phyloP scores from a whole-genome alignment of 2,888 invertebrate genomes.

The Drosophila subsilvestris region DNA sequence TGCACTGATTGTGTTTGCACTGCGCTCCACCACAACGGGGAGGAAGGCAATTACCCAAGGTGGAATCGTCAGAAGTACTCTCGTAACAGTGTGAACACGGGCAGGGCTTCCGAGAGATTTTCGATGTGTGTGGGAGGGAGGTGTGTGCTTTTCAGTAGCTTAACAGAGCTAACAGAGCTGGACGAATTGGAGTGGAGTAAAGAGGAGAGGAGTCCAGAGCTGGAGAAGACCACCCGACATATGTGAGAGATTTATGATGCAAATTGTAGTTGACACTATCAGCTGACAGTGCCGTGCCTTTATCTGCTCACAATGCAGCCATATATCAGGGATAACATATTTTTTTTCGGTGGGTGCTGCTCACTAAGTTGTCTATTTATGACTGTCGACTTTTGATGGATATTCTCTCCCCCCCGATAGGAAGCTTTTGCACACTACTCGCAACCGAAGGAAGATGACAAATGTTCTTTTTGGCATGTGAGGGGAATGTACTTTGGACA shows the following conservation, averaged over 20 bases:
- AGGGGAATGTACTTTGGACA: neutral
- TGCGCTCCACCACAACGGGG: constrained; percentile 7
- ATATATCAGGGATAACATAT: constrained; percentile 26
- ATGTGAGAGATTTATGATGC: constrained; percentile 29
- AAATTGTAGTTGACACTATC: constrained; percentile 40
- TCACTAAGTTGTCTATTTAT: constrained; percentile 55
- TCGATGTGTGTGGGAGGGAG: neutral
- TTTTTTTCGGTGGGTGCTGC: constrained; percentile 9
- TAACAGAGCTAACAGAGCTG: neutral
- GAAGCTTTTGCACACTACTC: constrained; percentile 45
- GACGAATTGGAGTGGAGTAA: neutral
- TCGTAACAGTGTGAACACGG: neutral
- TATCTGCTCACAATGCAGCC: constrained; percentile 15
- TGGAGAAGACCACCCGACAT: neutral
- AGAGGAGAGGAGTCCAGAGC: neutral
- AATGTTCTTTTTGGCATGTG: neutral
- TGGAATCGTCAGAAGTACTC: neutral
- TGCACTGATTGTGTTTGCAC: constrained; percentile 61
- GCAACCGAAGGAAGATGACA: neutral
- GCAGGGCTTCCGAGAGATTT: neutral
- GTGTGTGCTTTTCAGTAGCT: neutral
- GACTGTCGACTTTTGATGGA: constrained; percentile 60
- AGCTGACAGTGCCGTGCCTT: constrained; percentile 24
- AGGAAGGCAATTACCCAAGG: constrained; percentile 22
- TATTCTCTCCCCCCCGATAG: constrained; percentile 29